Evolutionary conservation across 2,888 invertebrate species (phyloP).

Genomic region (Saturnia japonica): DNA sequence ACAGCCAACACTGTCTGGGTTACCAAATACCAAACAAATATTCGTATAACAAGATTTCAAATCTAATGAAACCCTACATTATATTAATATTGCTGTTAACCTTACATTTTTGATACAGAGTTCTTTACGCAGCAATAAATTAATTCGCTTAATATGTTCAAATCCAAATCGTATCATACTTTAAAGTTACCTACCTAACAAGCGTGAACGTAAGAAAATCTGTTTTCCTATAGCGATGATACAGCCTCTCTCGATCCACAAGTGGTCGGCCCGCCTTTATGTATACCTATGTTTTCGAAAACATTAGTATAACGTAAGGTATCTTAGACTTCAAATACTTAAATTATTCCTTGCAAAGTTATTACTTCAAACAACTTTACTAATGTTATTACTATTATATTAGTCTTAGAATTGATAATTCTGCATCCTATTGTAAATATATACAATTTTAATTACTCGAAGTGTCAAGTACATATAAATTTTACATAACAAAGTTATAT

Average conservation of each 20-base stretch:
- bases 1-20: background rate
- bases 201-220: slow-evolving; percentile 39
- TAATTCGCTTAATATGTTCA: slow-evolving; percentile 21
- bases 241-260: slow-evolving; percentile 65
- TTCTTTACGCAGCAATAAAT: background rate
- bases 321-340: background rate
- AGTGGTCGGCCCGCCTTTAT: slow-evolving; percentile 73
- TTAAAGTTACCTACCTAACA: slow-evolving; percentile 22
- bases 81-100: background rate
- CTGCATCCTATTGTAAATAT: background rate
- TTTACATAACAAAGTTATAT: background rate
- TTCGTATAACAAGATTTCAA: background rate
- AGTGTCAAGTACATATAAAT: background rate
- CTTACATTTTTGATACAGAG: background rate
- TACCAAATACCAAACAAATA: background rate
- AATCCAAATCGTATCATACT: slow-evolving; percentile 9
- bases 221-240: slow-evolving; percentile 57
- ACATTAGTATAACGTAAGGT: slow-evolving; percentile 36
- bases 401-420: background rate
- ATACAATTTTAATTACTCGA: background rate
- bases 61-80: background rate
- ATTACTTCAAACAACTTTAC: background rate
- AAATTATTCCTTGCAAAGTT: background rate
- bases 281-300: slow-evolving; percentile 43
- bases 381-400: background rate